phyloP scores from a whole-genome alignment of 2,113 vertebrate species.

The Apeltes quadracus region DNA sequence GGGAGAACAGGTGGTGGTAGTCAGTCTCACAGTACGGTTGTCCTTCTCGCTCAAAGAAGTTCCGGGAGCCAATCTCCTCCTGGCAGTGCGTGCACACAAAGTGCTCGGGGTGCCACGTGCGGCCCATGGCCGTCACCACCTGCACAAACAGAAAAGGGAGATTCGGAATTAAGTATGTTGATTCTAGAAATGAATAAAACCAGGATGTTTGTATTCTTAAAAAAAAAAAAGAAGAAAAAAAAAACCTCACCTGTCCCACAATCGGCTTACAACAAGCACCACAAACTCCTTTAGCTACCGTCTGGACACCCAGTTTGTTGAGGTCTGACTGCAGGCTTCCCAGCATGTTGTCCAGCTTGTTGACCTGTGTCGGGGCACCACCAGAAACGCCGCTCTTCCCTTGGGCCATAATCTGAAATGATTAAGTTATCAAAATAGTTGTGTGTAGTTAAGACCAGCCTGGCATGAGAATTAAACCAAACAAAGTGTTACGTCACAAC shows the following conservation, averaged over 20 bases:
- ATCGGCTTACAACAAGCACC: slow-evolving; percentile 98
- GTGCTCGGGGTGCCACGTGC: slow-evolving; percentile 98
- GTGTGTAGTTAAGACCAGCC: background rate
- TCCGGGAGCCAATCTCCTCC: slow-evolving; percentile 97
- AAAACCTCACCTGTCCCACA: slow-evolving; percentile 90
- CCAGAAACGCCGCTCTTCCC: slow-evolving; percentile 86
- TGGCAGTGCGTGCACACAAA: slow-evolving; percentile 99
- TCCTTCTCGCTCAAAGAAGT: slow-evolving; percentile 97
- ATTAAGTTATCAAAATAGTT: background rate
- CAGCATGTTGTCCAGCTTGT: slow-evolving; percentile 98
- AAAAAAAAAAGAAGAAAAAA: no score
- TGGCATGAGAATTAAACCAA: background rate
- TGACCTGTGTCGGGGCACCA: slow-evolving; percentile 87
- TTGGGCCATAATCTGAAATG: slow-evolving; percentile 92
- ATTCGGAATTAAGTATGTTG: background rate
- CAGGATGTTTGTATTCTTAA: background rate
- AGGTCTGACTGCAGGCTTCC: slow-evolving; percentile 97
- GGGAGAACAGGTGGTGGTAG: slow-evolving; percentile 97
- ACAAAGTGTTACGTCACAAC: background rate
- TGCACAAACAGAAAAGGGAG: slow-evolving; percentile 49
- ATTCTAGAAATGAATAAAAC: background rate
- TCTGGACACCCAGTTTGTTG: slow-evolving; percentile 95
- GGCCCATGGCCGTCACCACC: slow-evolving; percentile 99
- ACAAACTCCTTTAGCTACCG: slow-evolving; percentile 96
- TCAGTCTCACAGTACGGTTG: slow-evolving; percentile 98